Conservation (phyloP, 2,797 vertebrate species). For the Bucorvus abyssinicus region DNA sequence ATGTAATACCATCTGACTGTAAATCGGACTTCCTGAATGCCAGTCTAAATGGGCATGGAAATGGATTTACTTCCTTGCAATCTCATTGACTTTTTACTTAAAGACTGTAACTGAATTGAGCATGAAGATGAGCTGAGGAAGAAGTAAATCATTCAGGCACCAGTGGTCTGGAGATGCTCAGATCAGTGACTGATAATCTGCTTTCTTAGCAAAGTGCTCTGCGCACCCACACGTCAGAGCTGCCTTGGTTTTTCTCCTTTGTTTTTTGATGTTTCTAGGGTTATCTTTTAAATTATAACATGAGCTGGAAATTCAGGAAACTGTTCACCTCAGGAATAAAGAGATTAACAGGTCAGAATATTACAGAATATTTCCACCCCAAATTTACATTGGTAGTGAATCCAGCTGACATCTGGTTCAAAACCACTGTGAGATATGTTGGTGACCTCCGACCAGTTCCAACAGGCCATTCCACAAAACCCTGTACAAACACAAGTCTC, state of each 20-base stretch:
- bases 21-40: background rate
- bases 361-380: background rate
- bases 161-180: background rate
- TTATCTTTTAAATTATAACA: background rate
- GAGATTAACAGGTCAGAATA: background rate
- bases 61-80: background rate
- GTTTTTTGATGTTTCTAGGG: background rate
- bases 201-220: background rate
- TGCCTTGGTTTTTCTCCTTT: background rate
- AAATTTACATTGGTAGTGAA: background rate
- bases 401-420: background rate
- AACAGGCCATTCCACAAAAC: background rate
- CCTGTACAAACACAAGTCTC: background rate
- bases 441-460: background rate
- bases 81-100: background rate
- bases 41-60: background rate
- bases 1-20: background rate
- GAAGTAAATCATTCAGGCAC: background rate
- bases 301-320: background rate
- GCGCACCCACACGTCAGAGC: background rate
- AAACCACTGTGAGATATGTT: background rate
- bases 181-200: background rate
- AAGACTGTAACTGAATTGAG: background rate
- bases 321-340: background rate
- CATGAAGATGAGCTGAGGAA: background rate